Conservation (phyloP, 1,140 invertebrate species). For the Venustaconcha ellipsiformis region DNA sequence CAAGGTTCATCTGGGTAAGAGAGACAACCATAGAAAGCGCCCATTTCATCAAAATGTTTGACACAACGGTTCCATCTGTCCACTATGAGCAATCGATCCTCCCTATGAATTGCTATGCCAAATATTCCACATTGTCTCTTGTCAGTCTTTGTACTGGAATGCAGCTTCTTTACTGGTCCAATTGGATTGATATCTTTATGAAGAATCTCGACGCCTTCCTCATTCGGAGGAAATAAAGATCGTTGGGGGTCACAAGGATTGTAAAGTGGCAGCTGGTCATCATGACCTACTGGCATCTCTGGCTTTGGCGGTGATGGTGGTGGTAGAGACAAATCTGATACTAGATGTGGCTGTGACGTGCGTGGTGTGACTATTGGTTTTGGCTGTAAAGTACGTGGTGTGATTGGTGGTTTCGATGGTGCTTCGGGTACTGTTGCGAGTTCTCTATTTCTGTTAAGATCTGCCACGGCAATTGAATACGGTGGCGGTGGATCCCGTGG, state of each 20-base stretch:
- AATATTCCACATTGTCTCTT: conserved; percentile 21
- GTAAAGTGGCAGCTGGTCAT: not conserved
- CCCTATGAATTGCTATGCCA: conserved; percentile 3
- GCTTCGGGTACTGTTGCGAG: not conserved
- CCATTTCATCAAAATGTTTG: conserved; percentile 21
- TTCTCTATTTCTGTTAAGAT: not conserved
- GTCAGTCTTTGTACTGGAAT: conserved; percentile 14
- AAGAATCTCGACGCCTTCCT: not conserved
- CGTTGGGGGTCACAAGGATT: not conserved
- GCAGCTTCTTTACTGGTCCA: conserved; percentile 3
- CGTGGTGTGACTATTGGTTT: not conserved
- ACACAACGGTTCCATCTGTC: conserved; percentile 30
- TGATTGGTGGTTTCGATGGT: not conserved
- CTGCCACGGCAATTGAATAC: not conserved
- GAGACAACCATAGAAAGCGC: conserved; percentile 16
- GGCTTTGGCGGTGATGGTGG: not conserved
- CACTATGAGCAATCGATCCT: conserved; percentile 18
- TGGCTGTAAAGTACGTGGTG: too few relatives aligned
- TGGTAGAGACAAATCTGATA: not conserved
- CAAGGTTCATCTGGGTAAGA: conserved; percentile 30
- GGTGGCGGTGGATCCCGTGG: conserved; percentile 6
- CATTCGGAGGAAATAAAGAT: not conserved
- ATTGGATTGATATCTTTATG: conserved; percentile 4
- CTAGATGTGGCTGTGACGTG: not conserved
- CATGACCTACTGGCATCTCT: not conserved